Base-by-base conservation (phyloP, 2,888 invertebrate genomes). In the Leptogaster cylindrica region DNA sequence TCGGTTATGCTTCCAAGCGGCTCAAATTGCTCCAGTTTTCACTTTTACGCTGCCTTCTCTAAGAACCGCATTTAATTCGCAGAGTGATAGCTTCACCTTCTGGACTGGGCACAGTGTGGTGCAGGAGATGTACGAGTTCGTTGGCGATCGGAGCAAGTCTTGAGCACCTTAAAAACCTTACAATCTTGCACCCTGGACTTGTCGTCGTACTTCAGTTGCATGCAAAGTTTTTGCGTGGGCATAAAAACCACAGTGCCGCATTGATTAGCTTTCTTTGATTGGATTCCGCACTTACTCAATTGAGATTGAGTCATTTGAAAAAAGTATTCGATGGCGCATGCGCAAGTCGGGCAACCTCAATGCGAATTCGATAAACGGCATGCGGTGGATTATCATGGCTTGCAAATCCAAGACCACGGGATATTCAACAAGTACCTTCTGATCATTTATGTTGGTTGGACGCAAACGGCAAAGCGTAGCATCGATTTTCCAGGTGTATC, bases 1-100 rank as follows among this genome's bases (percentile, higher is more conserved):
- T 64, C 20, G 63, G 44, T 48, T 48, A 48, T 64, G 46, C 14
- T 18, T 31, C 23, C 33, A 48, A 33, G 46, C 33, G 10, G 36
- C 36, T 65, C 10, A 50, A 65, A 65, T 33, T 65, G 65, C 50
- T 65, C 65, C 27, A 65, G 65, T 65, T 65, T 65, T 65, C 50
- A 65, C 65, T 65, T 65, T 65, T 65, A 25, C 36, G n/a, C 36
- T 65, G 25, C 25, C 39, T 65, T 51, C 50, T 50, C 50, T 27
- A 65, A 64, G 64, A 64, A 65, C 50, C 25, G 31, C 65, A 65
- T 65, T 50, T 65, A 36, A 51, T 50, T 36, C 27, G 36, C 31
- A 6, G 33, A 27, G 65, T 39, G 50, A 51, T 39, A 48, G 39
- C 50, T 65, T 50, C 51, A 51, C 50, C 18, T 64, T 50, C 36